These are phyloP conservation scores for Peromyscus eremicus DNA, from an alignment of 2,797 vertebrate species.

Conservation along the genomic window DNA sequence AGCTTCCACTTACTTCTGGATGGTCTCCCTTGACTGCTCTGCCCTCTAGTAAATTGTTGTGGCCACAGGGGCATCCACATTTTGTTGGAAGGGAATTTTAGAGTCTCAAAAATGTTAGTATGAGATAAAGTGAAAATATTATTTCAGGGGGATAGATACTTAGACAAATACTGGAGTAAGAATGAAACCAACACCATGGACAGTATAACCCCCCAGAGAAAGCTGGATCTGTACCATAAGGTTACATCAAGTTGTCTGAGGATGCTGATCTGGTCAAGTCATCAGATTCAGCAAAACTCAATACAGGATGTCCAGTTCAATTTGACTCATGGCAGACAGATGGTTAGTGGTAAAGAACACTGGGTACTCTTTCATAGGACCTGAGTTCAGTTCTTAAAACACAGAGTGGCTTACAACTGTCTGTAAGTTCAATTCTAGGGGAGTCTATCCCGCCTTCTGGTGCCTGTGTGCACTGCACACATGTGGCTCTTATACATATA, in stretches of 20 bases:
- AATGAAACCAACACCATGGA: not conserved
- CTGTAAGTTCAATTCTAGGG: not conserved
- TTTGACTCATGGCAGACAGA: not conserved
- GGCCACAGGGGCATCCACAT: not conserved
- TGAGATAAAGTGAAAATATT: not conserved
- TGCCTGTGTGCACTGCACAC: not conserved
- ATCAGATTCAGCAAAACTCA: not conserved
- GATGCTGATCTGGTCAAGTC: not conserved
- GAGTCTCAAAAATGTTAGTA: not conserved
- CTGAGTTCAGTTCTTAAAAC: not conserved
- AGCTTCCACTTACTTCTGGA: not conserved
- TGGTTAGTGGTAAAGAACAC: not conserved
- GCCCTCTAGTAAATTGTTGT: not conserved
- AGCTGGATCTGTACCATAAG: not conserved
- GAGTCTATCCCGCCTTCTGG: not conserved
- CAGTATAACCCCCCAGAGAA: rapidly evolving
- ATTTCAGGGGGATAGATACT: not conserved
- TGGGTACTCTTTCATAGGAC: not conserved
- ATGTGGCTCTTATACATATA: not conserved
- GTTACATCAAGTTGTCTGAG: not conserved
- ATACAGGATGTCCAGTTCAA: not conserved
- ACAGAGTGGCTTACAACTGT: not conserved
- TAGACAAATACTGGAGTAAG: not conserved
- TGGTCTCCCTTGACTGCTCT: not conserved
- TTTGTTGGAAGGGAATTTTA: not conserved